These are phyloP conservation scores for Sarcophaga subvicina DNA, from an alignment of 2,888 invertebrate species.

Conservation along the genomic window DNA sequence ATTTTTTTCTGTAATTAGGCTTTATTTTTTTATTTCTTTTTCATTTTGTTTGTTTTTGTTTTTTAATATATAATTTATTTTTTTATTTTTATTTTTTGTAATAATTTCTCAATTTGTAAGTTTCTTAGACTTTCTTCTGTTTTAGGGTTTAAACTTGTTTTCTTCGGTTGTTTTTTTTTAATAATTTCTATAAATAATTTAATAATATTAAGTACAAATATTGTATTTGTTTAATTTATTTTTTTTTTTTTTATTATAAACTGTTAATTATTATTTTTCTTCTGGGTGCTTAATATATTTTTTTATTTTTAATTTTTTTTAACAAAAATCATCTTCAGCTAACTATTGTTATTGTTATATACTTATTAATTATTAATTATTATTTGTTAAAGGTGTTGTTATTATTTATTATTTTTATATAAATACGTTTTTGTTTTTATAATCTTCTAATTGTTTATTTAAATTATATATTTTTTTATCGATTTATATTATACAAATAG, in stretches of 20 bases:
- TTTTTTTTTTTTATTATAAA: slow-evolving; percentile 51
- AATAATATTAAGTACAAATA: slow-evolving; percentile 69
- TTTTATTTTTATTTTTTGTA: slow-evolving; percentile 55
- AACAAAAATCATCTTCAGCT: slow-evolving; percentile 73
- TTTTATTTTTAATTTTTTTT: slow-evolving; percentile 58
- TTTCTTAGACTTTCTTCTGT: slow-evolving; percentile 32
- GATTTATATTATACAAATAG: slow-evolving; percentile 62
- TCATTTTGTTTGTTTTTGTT: slow-evolving; percentile 52
- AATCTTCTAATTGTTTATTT: slow-evolving; percentile 51
- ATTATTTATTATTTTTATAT: slow-evolving; percentile 44
- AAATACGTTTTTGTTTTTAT: slow-evolving; percentile 19
- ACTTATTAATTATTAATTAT: neutral
- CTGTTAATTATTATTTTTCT: slow-evolving; percentile 52
- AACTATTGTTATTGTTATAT: slow-evolving; percentile 58
- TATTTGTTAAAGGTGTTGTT: slow-evolving; percentile 15
- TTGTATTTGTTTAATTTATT: slow-evolving; percentile 48
- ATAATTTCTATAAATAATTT: slow-evolving; percentile 70
- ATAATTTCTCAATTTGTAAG: slow-evolving; percentile 35
- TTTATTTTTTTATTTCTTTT: slow-evolving; percentile 59
- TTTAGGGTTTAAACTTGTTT: slow-evolving; percentile 58
- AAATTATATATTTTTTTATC: slow-evolving; percentile 27
- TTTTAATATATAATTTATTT: slow-evolving; percentile 60
- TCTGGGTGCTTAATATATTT: slow-evolving; percentile 71
- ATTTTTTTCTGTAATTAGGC: slow-evolving; percentile 52
- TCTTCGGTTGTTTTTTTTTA: slow-evolving; percentile 34